Base-by-base conservation (phyloP, 2,113 vertebrate species). In the Brachyhypopomus occidentalis region DNA sequence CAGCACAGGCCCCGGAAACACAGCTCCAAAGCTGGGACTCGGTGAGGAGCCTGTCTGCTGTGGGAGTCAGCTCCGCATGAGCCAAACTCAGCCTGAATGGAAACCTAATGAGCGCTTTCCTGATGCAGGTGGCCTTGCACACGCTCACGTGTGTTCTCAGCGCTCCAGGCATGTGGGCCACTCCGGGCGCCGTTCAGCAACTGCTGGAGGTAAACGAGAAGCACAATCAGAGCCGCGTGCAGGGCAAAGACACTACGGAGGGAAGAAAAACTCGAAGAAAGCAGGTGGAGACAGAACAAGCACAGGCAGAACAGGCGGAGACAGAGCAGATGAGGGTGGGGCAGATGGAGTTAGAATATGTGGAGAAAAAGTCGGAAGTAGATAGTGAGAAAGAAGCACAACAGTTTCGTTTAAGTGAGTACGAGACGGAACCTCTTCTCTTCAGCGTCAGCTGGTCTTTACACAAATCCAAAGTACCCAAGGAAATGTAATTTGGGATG, bases 31-130 rank as follows among this genome's bases (percentile, higher is more conserved):
- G 70, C 48, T 0, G 22, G 8, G 30, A 56, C 75, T 71, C 52
- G 52, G 63, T 67, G 34, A 62, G 79, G 67, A 45, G 73, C 64
- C 23, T 60, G 36, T 79, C 75, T 79, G 77, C 63, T 71, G 72
- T 52, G 78, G 45, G 74, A 75, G 70, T 64, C 84, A 83, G 77
- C 58, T 81, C 70, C 55, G 75, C 56, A 74, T 79, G 78, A 58
- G 60, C 60, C 69, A 69, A 73, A 75, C 73, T 78, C 62, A 41
- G 73, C 41, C 77, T 80, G 81, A 36, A 77, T 58, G 3, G 84
- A 89, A 89, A 88, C 79, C 73, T 79, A 86, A 90, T 88, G 79
- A 80, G 23, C 62, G 69, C 82, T 80, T 84, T 34, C 14, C 66
- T 45, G 30, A 72, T 77, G 77, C 55, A 62, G 69, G 81, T 70